Conservation (phyloP, 2,797 vertebrate species). For the Chaenodraco wilsoni region DNA sequence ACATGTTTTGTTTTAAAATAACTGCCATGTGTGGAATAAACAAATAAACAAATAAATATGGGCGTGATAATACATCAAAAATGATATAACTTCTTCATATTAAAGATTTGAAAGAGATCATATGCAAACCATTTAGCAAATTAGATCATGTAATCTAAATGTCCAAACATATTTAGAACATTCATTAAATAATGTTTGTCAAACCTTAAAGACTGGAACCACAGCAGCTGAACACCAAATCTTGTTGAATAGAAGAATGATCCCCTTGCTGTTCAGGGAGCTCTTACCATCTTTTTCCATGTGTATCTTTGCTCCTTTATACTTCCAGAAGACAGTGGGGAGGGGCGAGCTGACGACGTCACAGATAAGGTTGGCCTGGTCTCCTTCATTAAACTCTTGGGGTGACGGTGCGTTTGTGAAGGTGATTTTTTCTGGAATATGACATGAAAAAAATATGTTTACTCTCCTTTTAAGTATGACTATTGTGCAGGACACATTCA, state of each 20-base stretch:
- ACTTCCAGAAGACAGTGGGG: slow-evolving; percentile 96
- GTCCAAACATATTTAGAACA: not conserved
- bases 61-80: not conserved
- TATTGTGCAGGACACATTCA: not conserved
- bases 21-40: too few species aligned
- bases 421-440: slow-evolving; percentile 92
- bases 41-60: too few species aligned
- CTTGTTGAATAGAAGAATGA: slow-evolving; percentile 10
- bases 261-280: not conserved
- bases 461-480: slow-evolving; percentile 7
- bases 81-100: not conserved
- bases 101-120: not conserved
- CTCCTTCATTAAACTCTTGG: slow-evolving; percentile 95
- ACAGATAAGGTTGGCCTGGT: slow-evolving; percentile 91
- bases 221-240: not conserved
- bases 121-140: not conserved
- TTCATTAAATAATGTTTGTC: not conserved
- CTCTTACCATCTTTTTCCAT: slow-evolving; percentile 95
- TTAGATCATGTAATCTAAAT: not conserved
- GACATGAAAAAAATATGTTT: slow-evolving; percentile 25
- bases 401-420: slow-evolving; percentile 95
- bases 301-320: slow-evolving; percentile 90
- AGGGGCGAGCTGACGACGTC: slow-evolving; percentile 93
- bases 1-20: too few species aligned
- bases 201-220: not conserved